A percentile compares a stretch with the other conserved stretches of the same genome.
Evolutionary conservation across 2,888 invertebrate species (phyloP).

Genomic region (Oscheius sp.): DNA sequence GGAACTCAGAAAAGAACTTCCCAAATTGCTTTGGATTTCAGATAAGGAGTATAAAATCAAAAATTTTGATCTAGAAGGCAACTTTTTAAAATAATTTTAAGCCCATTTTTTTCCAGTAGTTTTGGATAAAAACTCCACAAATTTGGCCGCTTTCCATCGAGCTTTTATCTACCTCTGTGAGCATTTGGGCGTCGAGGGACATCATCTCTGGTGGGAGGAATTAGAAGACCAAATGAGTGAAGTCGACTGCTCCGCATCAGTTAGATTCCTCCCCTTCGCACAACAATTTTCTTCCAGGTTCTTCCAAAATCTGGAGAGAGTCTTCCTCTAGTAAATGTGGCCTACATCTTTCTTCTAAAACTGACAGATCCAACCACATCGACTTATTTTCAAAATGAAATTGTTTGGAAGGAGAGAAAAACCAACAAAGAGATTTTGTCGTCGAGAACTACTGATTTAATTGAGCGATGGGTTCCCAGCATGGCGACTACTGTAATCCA

Average conservation of each 20-base stretch:
- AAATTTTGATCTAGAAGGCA: constrained; percentile 18
- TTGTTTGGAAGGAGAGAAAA: constrained; percentile 44
- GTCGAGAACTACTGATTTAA: constrained; percentile 2
- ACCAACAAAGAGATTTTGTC: constrained; percentile 13
- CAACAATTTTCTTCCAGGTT: not conserved
- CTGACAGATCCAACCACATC: constrained; percentile 36
- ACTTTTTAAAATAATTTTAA: not conserved
- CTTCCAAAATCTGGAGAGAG: constrained; percentile 8
- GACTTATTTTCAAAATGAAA: constrained; percentile 32
- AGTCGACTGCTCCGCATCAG: not conserved
- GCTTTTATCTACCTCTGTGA: constrained; percentile 63
- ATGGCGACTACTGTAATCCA: constrained; percentile 7
- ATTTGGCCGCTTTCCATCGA: constrained; percentile 3
- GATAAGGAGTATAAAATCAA: constrained; percentile 27
- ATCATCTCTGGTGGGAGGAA: constrained; percentile 55
- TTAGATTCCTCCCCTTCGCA: not conserved
- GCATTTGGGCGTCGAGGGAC: constrained; percentile 61
- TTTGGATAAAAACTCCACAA: constrained; percentile 6
- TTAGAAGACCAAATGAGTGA: constrained; percentile 33
- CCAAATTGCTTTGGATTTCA: constrained; percentile 20
- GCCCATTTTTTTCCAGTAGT: constrained; percentile 21
- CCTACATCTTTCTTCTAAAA: constrained; percentile 30
- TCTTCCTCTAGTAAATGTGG: constrained; percentile 8
- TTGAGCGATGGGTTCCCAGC: constrained; percentile 26
- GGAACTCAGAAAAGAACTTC: constrained; percentile 53